A percentile compares a stretch with the other conserved stretches of the same genome.
Conservation (phyloP, 2,113 vertebrate species). For the Sorex araneus region DNA sequence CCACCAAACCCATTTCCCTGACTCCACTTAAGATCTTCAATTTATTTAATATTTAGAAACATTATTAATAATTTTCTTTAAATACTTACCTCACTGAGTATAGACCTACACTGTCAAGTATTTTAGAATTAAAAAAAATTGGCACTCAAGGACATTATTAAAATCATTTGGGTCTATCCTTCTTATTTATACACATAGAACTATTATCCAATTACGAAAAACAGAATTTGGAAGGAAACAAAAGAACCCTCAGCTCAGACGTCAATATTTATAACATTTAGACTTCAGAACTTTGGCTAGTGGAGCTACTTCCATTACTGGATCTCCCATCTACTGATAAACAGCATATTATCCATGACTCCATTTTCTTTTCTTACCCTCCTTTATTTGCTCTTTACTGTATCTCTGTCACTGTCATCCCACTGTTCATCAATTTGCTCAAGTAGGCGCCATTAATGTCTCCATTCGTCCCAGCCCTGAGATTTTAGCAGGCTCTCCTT, state of each 20-base stretch:
- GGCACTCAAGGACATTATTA: background rate
- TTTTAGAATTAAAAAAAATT: slow-evolving; percentile 54
- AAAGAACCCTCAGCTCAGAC: background rate
- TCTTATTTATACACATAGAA: slow-evolving; percentile 17
- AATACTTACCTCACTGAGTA: background rate
- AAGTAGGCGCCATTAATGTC: no score
- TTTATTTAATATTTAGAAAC: slow-evolving; percentile 4
- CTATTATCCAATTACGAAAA: slow-evolving; percentile 35
- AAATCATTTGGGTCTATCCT: slow-evolving; percentile 8
- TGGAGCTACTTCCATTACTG: background rate
- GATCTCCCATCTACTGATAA: background rate
- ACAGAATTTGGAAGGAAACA: background rate
- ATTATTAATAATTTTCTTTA: slow-evolving; percentile 39
- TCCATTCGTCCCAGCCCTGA: no score
- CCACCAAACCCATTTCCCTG: background rate
- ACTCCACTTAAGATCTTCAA: background rate
- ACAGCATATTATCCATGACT: background rate
- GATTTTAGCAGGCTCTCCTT: no score
- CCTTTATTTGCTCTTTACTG: no score
- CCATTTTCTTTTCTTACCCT: background rate
- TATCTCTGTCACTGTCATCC: no score
- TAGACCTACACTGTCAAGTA: background rate
- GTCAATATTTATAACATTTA: background rate
- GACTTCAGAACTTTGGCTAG: slow-evolving; percentile 27
- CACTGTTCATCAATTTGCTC: no score